Conservation (phyloP, 35 echinoderm and acorn worm species). For the Lytechinus pictus region DNA sequence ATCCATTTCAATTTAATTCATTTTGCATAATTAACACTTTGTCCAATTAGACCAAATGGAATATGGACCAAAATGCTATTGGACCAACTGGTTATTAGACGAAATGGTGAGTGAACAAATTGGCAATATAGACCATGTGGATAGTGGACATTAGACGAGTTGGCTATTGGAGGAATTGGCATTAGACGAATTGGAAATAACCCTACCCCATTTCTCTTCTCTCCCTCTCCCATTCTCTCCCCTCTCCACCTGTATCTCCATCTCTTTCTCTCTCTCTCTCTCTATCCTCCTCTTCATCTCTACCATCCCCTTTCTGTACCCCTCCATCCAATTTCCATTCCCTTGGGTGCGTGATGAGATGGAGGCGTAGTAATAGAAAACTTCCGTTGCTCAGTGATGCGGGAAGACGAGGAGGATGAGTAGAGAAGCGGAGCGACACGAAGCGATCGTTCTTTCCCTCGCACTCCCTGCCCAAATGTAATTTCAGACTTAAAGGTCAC, state of each 20-base stretch:
- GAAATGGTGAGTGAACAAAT: no score
- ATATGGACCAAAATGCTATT: no score
- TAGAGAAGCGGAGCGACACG: not conserved
- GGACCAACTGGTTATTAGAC: no score
- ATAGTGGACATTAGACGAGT: no score
- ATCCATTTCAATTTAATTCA: no score
- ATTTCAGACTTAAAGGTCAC: conserved; percentile 36
- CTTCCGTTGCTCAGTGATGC: conserved; percentile 41
- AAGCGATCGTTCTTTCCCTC: not conserved
- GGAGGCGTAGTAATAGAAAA: conserved; percentile 31
- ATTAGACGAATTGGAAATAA: no score
- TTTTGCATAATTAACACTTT: no score
- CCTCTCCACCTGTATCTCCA: not conserved
- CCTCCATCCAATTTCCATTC: not conserved
- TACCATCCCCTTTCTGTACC: not conserved
- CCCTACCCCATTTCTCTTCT: not conserved
- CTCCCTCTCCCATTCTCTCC: not conserved
- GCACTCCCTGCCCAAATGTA: not conserved
- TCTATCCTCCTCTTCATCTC: not conserved
- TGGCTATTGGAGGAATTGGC: no score
- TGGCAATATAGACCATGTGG: no score
- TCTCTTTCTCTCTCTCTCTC: not conserved
- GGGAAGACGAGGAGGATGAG: conserved; percentile 33
- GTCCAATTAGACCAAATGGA: no score
- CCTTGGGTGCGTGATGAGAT: not conserved